A percentile compares a stretch with the other conserved stretches of the same genome.
Evolutionary conservation across 2,797 vertebrate genomes (phyloP).

Genomic region (Margarornis squamiger): DNA sequence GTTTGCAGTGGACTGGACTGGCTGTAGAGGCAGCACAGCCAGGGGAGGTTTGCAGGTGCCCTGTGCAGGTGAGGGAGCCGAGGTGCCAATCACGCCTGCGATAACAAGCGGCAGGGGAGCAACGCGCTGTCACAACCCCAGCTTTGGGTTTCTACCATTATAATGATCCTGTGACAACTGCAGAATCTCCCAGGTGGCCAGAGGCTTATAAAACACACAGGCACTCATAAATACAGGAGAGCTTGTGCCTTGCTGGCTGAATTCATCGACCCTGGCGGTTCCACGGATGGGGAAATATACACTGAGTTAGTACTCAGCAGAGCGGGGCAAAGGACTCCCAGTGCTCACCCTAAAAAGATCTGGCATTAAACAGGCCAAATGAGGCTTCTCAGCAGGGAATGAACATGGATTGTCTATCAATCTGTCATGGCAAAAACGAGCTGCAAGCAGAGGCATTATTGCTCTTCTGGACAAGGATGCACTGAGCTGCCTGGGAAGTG

Average conservation of each 20-base stretch:
- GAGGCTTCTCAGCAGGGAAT: constrained; percentile 2
- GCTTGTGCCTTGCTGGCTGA: not conserved
- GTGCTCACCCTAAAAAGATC: not conserved
- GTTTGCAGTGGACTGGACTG: not conserved
- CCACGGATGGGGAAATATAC: fast-evolving
- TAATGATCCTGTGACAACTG: not conserved
- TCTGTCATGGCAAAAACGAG: constrained; percentile 15
- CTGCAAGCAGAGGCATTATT: not conserved
- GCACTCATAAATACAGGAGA: not conserved
- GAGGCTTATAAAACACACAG: not conserved
- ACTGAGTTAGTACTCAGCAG: not conserved
- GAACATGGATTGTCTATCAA: not conserved
- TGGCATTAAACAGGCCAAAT: constrained; percentile 33
- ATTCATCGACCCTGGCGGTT: not conserved
- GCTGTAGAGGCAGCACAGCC: not conserved
- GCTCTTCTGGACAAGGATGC: not conserved
- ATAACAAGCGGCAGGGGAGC: fast-evolving
- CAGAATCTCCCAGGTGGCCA: not conserved
- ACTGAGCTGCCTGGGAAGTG: not conserved
- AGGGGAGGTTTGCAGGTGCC: not conserved
- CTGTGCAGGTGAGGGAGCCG: fast-evolving
- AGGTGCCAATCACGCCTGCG: not conserved
- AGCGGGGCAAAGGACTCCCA: not conserved
- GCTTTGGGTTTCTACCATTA: not conserved
- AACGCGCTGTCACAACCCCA: not conserved